Conservation (phyloP, 2,888 invertebrate species). For the Cylloceria caligata region DNA sequence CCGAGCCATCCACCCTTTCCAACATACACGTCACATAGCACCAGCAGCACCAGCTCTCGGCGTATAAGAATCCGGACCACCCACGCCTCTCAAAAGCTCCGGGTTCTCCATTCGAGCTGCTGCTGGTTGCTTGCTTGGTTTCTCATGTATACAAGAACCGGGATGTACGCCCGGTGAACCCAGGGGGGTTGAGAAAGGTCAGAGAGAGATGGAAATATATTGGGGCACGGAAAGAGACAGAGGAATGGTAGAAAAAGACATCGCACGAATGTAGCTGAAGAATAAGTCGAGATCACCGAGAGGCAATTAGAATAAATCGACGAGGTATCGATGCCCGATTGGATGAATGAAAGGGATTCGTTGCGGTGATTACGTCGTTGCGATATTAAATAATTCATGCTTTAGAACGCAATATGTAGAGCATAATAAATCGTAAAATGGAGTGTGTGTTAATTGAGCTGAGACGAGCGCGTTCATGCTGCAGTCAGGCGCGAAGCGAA, state of each 20-base stretch:
- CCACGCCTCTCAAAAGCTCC: constrained; percentile 60
- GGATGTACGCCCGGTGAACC: constrained; percentile 57
- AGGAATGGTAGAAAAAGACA: constrained; percentile 6
- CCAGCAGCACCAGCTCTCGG: constrained; percentile 47
- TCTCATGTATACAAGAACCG: constrained; percentile 50
- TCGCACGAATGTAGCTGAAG: background rate
- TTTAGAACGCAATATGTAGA: constrained; percentile 25
- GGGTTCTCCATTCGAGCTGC: constrained; percentile 39
- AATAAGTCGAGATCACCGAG: background rate
- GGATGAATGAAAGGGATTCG: constrained; percentile 23
- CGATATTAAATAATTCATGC: constrained; percentile 33
- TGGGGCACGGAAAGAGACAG: constrained; percentile 1
- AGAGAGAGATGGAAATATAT: background rate
- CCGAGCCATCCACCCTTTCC: constrained; percentile 60
- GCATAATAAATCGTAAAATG: constrained; percentile 39
- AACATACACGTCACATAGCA: constrained; percentile 45
- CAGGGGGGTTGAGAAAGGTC: constrained; percentile 39
- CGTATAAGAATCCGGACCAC: constrained; percentile 68
- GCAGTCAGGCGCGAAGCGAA: constrained; percentile 50
- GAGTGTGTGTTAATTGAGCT: constrained; percentile 48
- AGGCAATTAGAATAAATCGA: constrained; percentile 40
- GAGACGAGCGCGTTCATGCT: constrained; percentile 13
- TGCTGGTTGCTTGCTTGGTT: constrained; percentile 36
- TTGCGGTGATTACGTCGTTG: constrained; percentile 37
- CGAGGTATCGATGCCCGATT: constrained; percentile 19